phyloP scores from a whole-genome alignment of 2,797 vertebrate species.

The Neosalanx taihuensis region DNA sequence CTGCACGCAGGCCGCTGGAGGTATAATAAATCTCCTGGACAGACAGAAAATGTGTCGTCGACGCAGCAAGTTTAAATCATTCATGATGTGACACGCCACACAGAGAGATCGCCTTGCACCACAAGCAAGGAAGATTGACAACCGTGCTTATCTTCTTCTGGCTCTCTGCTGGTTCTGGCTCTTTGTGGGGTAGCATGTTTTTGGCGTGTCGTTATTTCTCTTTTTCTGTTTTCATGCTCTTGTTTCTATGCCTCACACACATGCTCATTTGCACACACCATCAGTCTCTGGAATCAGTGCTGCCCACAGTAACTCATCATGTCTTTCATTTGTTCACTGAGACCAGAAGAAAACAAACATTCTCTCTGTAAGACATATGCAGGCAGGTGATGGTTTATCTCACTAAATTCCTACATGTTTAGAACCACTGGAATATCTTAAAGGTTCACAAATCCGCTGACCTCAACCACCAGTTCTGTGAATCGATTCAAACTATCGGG shows the following conservation, averaged over 20 bases:
- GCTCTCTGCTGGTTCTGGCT: background rate
- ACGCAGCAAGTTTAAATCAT: constrained; percentile 60
- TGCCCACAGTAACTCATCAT: constrained; percentile 52
- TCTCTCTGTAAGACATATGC: constrained; percentile 37
- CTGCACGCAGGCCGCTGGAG: constrained; percentile 28
- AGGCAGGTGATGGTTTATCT: background rate
- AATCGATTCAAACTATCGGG: too few species aligned
- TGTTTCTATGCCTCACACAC: background rate
- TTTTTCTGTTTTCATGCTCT: background rate
- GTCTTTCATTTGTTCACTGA: constrained; percentile 38
- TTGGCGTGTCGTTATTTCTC: background rate
- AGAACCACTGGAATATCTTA: constrained; percentile 26
- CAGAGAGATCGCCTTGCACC: constrained; percentile 46
- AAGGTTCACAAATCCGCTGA: constrained; percentile 15
- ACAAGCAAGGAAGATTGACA: constrained; percentile 19
- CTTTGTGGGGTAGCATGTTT: constrained; percentile 7
- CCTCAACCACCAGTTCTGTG: background rate
- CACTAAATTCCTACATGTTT: constrained; percentile 47
- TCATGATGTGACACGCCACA: constrained; percentile 51
- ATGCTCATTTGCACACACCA: background rate
- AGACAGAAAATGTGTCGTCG: constrained; percentile 58
- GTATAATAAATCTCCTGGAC: constrained; percentile 49
- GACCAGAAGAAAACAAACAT: constrained; percentile 58
- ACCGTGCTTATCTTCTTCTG: background rate
- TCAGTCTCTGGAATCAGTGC: constrained; percentile 32